Evolutionary conservation across 2,888 invertebrate species (phyloP).

Genomic region (Thalpophila matura): DNA sequence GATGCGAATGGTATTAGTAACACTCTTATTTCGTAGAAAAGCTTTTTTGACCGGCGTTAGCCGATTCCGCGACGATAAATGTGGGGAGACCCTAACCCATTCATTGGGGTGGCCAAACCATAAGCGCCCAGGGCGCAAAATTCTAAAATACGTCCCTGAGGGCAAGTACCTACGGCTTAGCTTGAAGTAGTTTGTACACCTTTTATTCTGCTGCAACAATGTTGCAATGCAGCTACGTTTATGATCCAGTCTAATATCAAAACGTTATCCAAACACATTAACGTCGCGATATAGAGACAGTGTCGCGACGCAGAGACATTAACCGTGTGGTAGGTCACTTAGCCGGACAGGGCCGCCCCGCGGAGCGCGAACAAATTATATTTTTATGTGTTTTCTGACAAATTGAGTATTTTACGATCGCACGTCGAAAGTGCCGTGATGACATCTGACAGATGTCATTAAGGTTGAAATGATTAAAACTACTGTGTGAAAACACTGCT

Average conservation of each 20-base stretch:
- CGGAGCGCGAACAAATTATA: slow-evolving; percentile 72
- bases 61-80: too few species aligned
- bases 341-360: slow-evolving; percentile 54
- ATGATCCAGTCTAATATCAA: neutral
- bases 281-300: too few species aligned
- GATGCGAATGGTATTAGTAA: too few species aligned
- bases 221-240: neutral
- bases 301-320: slow-evolving; percentile 26
- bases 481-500: slow-evolving; percentile 34
- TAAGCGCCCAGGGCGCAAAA: too few species aligned
- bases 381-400: slow-evolving; percentile 78
- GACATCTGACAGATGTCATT: slow-evolving; percentile 54
- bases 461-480: slow-evolving; percentile 50
- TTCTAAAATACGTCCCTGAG: too few species aligned
- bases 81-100: too few species aligned
- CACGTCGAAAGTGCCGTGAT: slow-evolving; percentile 32
- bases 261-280: slow-evolving; percentile 1
- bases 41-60: too few species aligned
- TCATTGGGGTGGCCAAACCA: too few species aligned
- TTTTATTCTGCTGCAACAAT: neutral
- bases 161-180: too few species aligned
- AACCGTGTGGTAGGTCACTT: slow-evolving; percentile 46
- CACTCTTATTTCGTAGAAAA: too few species aligned
- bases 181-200: too few species aligned
- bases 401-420: slow-evolving; percentile 80